Percentiles rank a stretch among this genome's conserved stretches.
Conservation (phyloP, 2,797 vertebrate genomes). For the Momotus momota region DNA sequence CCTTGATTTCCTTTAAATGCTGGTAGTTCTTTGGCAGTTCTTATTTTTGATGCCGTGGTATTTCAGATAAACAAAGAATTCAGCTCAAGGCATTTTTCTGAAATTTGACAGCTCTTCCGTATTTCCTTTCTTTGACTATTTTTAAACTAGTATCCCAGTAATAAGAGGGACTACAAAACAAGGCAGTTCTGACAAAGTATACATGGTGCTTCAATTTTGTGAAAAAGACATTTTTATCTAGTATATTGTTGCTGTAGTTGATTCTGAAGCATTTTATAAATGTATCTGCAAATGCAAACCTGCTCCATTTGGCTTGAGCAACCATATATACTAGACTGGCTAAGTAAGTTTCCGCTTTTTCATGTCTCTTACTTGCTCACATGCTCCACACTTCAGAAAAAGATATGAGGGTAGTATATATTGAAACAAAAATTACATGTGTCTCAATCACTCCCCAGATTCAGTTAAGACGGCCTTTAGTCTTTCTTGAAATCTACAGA, state of each 20-base stretch:
- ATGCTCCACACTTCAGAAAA: background rate
- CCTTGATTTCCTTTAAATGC: background rate
- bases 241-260: background rate
- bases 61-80: conserved; percentile 10
- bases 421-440: background rate
- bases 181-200: conserved; percentile 8
- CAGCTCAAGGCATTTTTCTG: background rate
- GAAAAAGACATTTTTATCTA: background rate
- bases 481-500: background rate
- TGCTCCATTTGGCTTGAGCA: background rate
- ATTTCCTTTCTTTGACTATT: conserved; percentile 27
- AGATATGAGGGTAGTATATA: background rate
- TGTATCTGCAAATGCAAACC: background rate
- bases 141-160: background rate
- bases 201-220: background rate
- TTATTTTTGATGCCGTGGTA: background rate
- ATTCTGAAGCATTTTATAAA: background rate
- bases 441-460: background rate
- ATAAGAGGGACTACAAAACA: background rate
- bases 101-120: conserved; percentile 15
- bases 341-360: background rate
- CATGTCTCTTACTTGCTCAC: background rate
- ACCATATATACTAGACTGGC: background rate
- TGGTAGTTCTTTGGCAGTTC: background rate
- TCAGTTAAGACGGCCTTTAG: background rate